Evolutionary conservation across 2,888 invertebrate genomes (phyloP), one percentile per base, ranked within the genome.

Genomic region (Rotaria socialis): DNA sequence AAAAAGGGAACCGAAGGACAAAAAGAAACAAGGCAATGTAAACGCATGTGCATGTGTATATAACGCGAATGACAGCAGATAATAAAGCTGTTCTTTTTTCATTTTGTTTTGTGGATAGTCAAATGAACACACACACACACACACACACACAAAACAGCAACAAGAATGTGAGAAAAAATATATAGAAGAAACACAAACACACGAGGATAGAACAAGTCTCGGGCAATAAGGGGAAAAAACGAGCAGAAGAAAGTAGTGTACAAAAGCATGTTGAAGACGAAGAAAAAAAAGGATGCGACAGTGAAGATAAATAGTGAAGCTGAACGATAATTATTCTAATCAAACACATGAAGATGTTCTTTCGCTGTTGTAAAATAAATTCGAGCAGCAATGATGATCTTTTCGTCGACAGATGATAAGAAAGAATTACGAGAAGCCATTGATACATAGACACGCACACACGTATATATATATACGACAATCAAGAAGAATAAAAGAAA

Each of bases 141-240:
- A 47, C 75, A 47, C 75, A 80, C 80, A 47, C 11, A 47, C 43
- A 67, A 35, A 14, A 47, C 47, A 80, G 22, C 80, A n/a, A 47
- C 47, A 80, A n/a, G 11, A 80, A 14, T 47, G 80, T 47, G 80
- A 80, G 80, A 55, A 67, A 67, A 67, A 19, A 67, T 67, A 67
- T 27, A 67, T 14, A 67, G 67, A 67, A 41, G 35, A 4, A n/a
- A 80, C 10, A 43, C 47, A 47, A 24, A 47, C 47, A 47, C 67
- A 67, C 67, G 10, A 67, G 67, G 67, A 67, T 35, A 67, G 67
- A 35, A 27, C 67, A 67, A 14, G 35, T 67, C 35, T 67, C 35
- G 35, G 35, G 67, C 19, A 35, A 67, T 67, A 35, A 35, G 35
- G 35, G 35, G 35, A 35, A 35, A 35, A 35, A 67, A 27, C 14